Base-by-base conservation (phyloP, 1,140 invertebrate genomes). In the Anadara kagoshimensis region DNA sequence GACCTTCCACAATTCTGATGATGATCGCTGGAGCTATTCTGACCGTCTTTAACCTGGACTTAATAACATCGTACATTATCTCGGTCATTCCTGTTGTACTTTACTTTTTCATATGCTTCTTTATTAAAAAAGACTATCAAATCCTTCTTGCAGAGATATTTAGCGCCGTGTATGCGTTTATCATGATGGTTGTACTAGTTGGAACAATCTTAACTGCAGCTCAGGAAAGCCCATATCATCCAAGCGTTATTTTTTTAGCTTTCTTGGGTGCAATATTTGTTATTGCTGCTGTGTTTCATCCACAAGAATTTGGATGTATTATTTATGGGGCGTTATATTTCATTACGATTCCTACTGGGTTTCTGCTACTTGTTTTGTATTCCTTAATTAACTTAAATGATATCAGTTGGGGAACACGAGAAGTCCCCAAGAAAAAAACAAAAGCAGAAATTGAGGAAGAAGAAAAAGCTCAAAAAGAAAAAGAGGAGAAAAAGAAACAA, bases 1-100 rank as follows among this genome's bases (percentile, higher is more conserved):
- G 92, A 43, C 93, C 92, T 7, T 92, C 92, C 26, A 93, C 91
- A 0, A 92, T 93, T 57, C 90, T 93, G 65, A 89, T 93, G 65
- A 82, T 82, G 83, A 84, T 84, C n/a, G 74, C 83, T 41, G 79
- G 78, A 44, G 91, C 92, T 18, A 89, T 92, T 47, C 85, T 88
- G 5, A 90, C 90, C 16, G 91, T 91, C 0, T 93, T 93, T 76
- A 86, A 88, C 11, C 83, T 93, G 7, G 85, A 88, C 24, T 87
- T 90, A 29, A 8, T 74, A 0, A 51, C 53, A 1, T 69, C 78
- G 67, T 88, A 90, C 43, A 86, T 93, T 1, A 80, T 90, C 41
- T 90, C 91, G 54, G 62, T 90, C 0, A 72, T 90, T 11, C 91
- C 91, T 0, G 87, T 92, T 24, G 24, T 90, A 1, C 36, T 90